Base-by-base conservation (phyloP, 2,888 invertebrate species). In the Yponomeuta evonymella region DNA sequence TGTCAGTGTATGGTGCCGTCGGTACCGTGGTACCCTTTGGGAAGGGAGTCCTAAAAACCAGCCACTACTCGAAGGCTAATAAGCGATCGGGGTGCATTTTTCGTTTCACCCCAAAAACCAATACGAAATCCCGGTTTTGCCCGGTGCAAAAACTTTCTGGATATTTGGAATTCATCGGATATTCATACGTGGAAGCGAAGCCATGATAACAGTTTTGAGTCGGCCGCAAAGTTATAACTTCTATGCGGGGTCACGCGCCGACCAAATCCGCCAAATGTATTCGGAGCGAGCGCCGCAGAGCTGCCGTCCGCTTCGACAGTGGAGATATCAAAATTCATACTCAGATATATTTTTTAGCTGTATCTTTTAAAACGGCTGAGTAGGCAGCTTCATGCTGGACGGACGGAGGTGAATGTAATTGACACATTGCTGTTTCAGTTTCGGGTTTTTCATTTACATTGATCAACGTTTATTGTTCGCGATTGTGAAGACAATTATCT, bases 261-360 rank as follows among this genome's bases (percentile, higher is more conserved):
- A 72, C 72, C 77, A 83, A 84, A 85, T 79, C 85, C 82, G 70
- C 73, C 71, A 77, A 83, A 83, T 84, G 76, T 84, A 84, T 84
- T 83, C 79, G 76, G 76, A 73, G 79, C 71, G 73, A 69, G 74
- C 73, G 69, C 63, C 15, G 48, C 43, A n/a, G 68, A 68, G 33
- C 67, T 11, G 67, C 2, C 36, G 67, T 43, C 64, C 48, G 51
- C 51, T 65, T 70, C 65, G 33, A 48, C 63, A 71, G 63, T 51
- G 30, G 36, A 68, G 51, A 68, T 68, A 48, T 51, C 51, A 51
- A 67, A 33, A 68, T 68, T 68, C 68, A 68, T 68, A 30, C 48
- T 29, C 51, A 8, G 51, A 51, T 68, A 29, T 23, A 30, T 65
- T 65, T 33, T 65, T 65, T 33, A 33, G 65, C 10, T 10, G 8